A percentile compares a stretch with the other conserved stretches of the same genome.
Evolutionary conservation across 53 echinoderm and acorn worm species (phyloP).

Genomic region (Holothuria scabra): DNA sequence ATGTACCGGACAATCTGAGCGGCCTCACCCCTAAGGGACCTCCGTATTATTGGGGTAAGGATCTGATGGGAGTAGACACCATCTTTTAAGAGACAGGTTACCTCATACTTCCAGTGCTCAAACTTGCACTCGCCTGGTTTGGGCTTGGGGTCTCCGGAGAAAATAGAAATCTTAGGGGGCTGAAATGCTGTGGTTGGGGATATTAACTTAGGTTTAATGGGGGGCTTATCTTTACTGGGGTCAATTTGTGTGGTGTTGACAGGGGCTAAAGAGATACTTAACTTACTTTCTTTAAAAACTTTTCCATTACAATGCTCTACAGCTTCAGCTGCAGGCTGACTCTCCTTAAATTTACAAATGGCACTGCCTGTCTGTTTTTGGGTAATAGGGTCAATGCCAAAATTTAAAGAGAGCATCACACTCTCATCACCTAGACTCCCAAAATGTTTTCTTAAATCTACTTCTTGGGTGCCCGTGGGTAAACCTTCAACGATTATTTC

Average conservation of each 20-base stretch:
- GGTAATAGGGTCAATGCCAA: background rate
- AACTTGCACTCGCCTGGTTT: conserved; percentile 1
- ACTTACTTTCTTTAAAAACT: too few species aligned
- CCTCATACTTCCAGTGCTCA: conserved; percentile 18
- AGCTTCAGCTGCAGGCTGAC: too few species aligned
- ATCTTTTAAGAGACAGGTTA: background rate
- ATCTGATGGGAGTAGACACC: background rate
- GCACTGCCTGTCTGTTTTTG: background rate
- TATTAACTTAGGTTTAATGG: background rate
- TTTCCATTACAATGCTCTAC: too few species aligned
- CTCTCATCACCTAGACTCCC: background rate
- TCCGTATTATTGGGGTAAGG: conserved; percentile 17
- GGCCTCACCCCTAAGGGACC: conserved; percentile 16
- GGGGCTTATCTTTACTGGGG: background rate
- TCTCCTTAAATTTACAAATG: background rate
- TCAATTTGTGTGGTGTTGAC: background rate
- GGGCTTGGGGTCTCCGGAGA: background rate
- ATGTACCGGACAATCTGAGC: conserved; percentile 20
- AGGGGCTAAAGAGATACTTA: background rate
- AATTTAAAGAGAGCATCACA: background rate
- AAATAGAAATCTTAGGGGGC: background rate
- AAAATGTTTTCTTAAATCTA: background rate
- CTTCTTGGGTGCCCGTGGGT: background rate
- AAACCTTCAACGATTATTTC: background rate
- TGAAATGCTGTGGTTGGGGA: too few species aligned